A percentile compares a stretch with the other conserved stretches of the same genome.
phyloP scores from a whole-genome alignment of 2,113 vertebrate genomes.

The Delphinus delphis region DNA sequence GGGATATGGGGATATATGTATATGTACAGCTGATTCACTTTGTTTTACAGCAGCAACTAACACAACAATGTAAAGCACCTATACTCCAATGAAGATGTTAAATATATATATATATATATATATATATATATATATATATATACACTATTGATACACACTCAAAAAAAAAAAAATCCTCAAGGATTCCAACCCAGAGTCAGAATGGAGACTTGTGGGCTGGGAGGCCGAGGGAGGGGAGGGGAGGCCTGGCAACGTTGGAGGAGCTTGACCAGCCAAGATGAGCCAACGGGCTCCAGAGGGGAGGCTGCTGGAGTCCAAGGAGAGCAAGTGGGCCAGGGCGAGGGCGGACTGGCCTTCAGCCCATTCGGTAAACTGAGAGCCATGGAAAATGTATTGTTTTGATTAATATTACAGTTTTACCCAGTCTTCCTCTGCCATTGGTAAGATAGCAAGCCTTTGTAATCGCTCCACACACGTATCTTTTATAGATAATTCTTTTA shows the following conservation, averaged over 20 bases:
- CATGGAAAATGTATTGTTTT: fast-evolving
- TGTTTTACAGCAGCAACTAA: too few species aligned
- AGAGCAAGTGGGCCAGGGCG: fast-evolving
- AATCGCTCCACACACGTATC: not conserved
- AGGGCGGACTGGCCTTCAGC: not conserved
- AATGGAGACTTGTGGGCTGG: fast-evolving
- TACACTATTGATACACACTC: too few species aligned
- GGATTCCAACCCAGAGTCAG: not conserved
- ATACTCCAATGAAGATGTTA: too few species aligned
- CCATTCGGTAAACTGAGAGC: fast-evolving
- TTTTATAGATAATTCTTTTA: not conserved
- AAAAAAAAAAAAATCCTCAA: not conserved
- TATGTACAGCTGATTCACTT: fast-evolving
- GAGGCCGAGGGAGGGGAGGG: not conserved
- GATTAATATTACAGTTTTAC: too few species aligned
- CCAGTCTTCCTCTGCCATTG: not conserved
- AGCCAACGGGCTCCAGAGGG: not conserved
- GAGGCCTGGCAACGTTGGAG: fast-evolving
- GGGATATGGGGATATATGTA: too few species aligned
- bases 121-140: too few species aligned
- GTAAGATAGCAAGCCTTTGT: constrained; percentile 16
- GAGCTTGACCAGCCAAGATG: not conserved
- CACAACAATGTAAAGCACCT: too few species aligned
- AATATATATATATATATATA: too few species aligned
- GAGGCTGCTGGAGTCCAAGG: not conserved